Evolutionary conservation across 2,113 vertebrate species (phyloP), one percentile per base, ranked within the genome.

Genomic region (Heterotilapia buettikoferi): DNA sequence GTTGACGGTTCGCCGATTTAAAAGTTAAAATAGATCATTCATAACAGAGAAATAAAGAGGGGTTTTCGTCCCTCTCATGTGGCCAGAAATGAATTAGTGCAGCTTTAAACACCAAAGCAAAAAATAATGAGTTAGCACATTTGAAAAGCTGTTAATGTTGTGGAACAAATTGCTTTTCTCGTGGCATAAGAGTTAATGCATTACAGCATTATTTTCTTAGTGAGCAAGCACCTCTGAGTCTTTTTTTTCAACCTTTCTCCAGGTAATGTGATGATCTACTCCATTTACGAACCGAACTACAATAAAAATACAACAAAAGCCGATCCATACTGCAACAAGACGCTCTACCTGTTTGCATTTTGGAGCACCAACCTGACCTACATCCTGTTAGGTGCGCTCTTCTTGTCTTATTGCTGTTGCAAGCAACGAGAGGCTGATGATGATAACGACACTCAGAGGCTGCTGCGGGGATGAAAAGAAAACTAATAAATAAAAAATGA

Each of bases 201-300:
- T 76, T 18, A 10, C 43, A 76, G 24, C 66, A 43, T 0, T 24
- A 9, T 1, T 71, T 26, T 71, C n/a, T 16, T 4, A 16, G 0
- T 12, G 24, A 14, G 40, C 9, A 29, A 47, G 24, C 71, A 29
- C 16, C 14, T 76, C 13, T 31, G 6, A 29, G 24, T 47, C 24
- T 61, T 68, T 5, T 14, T 1, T 26, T 31, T 5, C 5, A 14
- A 71, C 43, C 29, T 76, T 73, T 45, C 14, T 68, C 26, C 26
- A 97, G 97, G 96, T 71, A 97, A 96, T 11, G 95, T 97, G 80
- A 96, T 96, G 96, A 95, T 97, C 89, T 97, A 97, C 92, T 93
- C 95, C 3, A 96, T 97, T 85, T 97, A 97, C 6, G 2, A 95
- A 54, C 95, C 96, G 1, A 95, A 94, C 85, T 97, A 94, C 94